These are phyloP conservation scores for Pristis pectinata DNA, from an alignment of 2,797 vertebrate genomes.

Conservation along the genomic window DNA sequence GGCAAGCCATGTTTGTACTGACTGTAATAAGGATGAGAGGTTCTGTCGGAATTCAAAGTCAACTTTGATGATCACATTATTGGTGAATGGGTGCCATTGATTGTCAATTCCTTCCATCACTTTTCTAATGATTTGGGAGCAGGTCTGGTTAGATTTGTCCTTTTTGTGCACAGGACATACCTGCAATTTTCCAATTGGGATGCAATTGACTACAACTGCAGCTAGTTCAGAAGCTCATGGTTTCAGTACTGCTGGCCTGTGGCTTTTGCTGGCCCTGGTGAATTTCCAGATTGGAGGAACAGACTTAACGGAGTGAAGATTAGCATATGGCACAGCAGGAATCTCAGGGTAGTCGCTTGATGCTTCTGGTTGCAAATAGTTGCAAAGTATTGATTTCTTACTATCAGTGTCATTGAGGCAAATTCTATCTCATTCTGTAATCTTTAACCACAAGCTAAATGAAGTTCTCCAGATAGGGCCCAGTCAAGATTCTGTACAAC, in stretches of 20 bases:
- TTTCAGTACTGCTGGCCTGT: background rate
- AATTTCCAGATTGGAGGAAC: background rate
- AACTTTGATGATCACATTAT: background rate
- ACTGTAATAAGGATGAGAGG: background rate
- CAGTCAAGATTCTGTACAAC: background rate
- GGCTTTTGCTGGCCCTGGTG: background rate
- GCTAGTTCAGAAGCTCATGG: background rate
- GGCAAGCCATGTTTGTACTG: background rate
- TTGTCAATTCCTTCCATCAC: background rate
- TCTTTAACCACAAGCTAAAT: background rate
- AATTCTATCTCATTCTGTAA: background rate
- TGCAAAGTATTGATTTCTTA: background rate
- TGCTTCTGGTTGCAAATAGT: background rate
- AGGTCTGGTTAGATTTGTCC: background rate
- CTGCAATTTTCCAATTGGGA: background rate
- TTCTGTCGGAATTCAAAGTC: background rate
- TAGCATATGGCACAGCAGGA: background rate
- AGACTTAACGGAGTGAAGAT: background rate
- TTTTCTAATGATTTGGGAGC: background rate
- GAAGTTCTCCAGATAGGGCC: background rate
- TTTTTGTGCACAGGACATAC: background rate
- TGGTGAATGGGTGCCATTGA: background rate
- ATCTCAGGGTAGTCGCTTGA: background rate
- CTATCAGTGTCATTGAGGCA: background rate
- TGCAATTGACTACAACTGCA: background rate